phyloP scores from a whole-genome alignment of 2,888 invertebrate genomes.

The Plusia festucae region DNA sequence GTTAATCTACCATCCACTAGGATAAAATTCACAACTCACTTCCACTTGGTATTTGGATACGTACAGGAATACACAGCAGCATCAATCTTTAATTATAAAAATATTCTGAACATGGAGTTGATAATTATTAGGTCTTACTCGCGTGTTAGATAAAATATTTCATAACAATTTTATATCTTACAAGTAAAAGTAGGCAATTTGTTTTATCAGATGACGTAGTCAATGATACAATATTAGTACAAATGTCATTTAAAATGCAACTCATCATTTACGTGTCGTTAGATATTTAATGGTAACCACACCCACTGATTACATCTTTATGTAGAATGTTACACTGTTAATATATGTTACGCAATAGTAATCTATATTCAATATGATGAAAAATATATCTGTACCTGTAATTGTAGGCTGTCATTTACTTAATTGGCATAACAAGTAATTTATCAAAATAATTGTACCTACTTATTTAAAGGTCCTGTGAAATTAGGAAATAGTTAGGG shows the following conservation, averaged over 20 bases:
- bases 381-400: too few relatives aligned
- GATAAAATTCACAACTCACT: background rate
- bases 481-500: background rate
- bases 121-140: too few relatives aligned
- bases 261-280: slow-evolving; percentile 27
- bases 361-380: too few relatives aligned
- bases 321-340: background rate
- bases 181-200: slow-evolving; percentile 20
- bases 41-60: too few relatives aligned
- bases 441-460: too few relatives aligned
- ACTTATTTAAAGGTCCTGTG: background rate
- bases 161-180: slow-evolving; percentile 15
- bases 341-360: slow-evolving; percentile 13
- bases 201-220: slow-evolving; percentile 38
- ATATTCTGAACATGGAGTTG: too few relatives aligned
- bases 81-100: too few relatives aligned
- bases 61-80: too few relatives aligned
- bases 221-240: slow-evolving; percentile 23
- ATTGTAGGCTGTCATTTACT: too few relatives aligned
- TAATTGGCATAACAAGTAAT: too few relatives aligned
- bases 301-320: background rate
- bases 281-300: slow-evolving; percentile 9
- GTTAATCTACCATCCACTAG: background rate
- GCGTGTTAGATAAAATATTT: slow-evolving; percentile 14
- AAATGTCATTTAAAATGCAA: slow-evolving; percentile 16